Evolutionary conservation across 2,888 invertebrate species (phyloP), one percentile per base, ranked within the genome.

Genomic region (Callosobruchus maculatus): DNA sequence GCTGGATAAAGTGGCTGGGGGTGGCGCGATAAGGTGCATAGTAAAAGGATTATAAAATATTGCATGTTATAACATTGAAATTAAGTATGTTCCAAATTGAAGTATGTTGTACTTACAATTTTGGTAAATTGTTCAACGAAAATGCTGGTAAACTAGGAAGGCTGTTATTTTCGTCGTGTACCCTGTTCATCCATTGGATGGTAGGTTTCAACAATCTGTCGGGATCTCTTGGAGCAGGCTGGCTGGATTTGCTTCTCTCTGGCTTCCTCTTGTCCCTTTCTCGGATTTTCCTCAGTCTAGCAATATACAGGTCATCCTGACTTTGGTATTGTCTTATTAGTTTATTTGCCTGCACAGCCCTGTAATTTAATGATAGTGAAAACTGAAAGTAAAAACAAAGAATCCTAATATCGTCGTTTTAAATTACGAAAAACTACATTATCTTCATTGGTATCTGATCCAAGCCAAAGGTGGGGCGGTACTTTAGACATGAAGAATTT

Each of bases 321-420:
- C 78, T 80, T 80, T 84, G 86, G 76, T 83, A 87, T 75, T 83
- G 80, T 79, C 85, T 85, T 49, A 87, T 87, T 74, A 85, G 77
- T 79, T 82, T 82, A 75, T 86, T 87, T 2, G 87, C 86, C 74
- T 81, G 79, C 7, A 78, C 72, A 21, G 83, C 79, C 73, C 82
- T 84, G 73, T 72, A 80, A 81, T 31, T 66, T 30, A 72, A 75
- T n/a, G 20, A 67, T n/a, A n/a, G n/a, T n/a, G n/a, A n/a, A n/a
- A n/a, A n/a, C n/a, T n/a, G n/a, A n/a, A n/a, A n/a, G n/a, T n/a
- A 5, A 67, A 67, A 67, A 67, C 67, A 20, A 67, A 20, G n/a
- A n/a, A n/a, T n/a, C n/a, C n/a, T n/a, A n/a, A n/a, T n/a, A n/a
- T n/a, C n/a, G n/a, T n/a, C n/a, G n/a, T n/a, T n/a, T n/a, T n/a